These are phyloP conservation scores for Hemicrepidius hirtus DNA, from an alignment of 2,888 invertebrate species.

Conservation along the genomic window DNA sequence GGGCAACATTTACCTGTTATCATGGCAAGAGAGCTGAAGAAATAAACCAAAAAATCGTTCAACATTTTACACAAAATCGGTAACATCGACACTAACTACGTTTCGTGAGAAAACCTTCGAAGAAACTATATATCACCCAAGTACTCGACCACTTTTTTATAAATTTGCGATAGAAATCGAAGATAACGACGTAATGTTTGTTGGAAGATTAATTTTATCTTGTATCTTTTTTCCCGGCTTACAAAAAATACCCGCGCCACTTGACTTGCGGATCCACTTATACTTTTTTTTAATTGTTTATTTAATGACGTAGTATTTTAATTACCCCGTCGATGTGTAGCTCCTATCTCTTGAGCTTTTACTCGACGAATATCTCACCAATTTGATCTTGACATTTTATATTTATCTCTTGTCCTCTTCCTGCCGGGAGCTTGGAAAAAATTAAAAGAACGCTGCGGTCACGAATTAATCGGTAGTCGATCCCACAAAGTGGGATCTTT, in stretches of 20 bases:
- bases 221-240: not conserved
- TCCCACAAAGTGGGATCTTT: not conserved
- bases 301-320: not conserved
- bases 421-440: not conserved
- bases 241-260: constrained; percentile 13
- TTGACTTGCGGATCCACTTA: not conserved
- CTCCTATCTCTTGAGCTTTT: not conserved
- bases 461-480: not conserved
- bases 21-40: not conserved
- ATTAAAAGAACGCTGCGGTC: not conserved
- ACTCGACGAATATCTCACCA: not conserved
- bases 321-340: not conserved
- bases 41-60: not conserved
- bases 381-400: not conserved
- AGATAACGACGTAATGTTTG: constrained; percentile 4
- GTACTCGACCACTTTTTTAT: not conserved
- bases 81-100: not conserved
- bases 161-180: not conserved
- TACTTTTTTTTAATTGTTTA: not conserved
- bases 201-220: no score
- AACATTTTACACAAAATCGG: constrained; percentile 1
- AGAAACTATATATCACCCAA: not conserved
- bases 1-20: constrained; percentile 71
- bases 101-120: not conserved
- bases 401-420: not conserved